phyloP scores from a whole-genome alignment of 2,888 invertebrate genomes.

The Amaurobius ferox region DNA sequence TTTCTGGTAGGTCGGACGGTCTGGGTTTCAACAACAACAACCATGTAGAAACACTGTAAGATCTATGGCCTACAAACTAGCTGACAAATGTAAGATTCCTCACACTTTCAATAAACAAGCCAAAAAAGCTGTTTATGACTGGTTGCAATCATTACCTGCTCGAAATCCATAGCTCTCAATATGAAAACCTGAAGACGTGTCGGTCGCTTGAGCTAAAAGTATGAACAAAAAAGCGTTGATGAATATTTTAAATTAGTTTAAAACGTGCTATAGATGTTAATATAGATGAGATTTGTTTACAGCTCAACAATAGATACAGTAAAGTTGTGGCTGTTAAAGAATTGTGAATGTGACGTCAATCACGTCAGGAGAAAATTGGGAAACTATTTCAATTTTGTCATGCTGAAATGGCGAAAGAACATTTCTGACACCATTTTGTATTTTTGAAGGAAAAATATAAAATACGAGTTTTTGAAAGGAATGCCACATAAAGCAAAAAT shows the following conservation, averaged over 20 bases:
- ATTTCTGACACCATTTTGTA: not conserved
- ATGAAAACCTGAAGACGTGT: not conserved
- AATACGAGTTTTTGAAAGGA: not conserved
- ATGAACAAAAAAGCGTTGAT: not conserved
- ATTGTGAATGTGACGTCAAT: not conserved
- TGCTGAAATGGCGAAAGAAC: not conserved
- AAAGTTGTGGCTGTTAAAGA: not conserved
- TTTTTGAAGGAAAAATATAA: constrained; percentile 6
- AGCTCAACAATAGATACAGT: not conserved
- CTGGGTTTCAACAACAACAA: too few species aligned
- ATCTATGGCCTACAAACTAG: constrained; percentile 32
- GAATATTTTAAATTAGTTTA: not conserved
- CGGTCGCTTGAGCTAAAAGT: not conserved
- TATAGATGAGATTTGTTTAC: constrained; percentile 10
- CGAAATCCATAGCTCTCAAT: constrained; percentile 24
- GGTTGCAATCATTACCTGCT: constrained; percentile 31
- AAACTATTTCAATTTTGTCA: not conserved
- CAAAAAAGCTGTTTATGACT: constrained; percentile 60
- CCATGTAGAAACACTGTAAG: too few species aligned
- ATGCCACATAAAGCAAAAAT: not conserved
- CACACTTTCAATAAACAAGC: constrained; percentile 47
- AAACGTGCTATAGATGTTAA: not conserved
- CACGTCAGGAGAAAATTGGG: not conserved
- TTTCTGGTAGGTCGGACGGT: too few species aligned
- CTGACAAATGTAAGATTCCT: constrained; percentile 13